Evolutionary conservation across 1,140 invertebrate genomes (phyloP).

Genomic region (Cephus cinctus): DNA sequence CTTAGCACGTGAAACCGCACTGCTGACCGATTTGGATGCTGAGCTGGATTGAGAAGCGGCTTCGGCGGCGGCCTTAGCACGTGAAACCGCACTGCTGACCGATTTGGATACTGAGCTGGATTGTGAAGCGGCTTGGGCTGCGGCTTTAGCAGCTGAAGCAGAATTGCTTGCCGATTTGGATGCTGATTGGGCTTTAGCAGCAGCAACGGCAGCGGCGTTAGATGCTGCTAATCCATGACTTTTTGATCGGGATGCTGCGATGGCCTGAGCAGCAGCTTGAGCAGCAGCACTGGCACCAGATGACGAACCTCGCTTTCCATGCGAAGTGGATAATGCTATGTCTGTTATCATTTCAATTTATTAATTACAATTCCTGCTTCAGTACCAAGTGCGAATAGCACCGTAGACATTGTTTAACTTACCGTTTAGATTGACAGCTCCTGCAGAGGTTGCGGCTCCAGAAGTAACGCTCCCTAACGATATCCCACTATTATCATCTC

Average conservation of each 20-base stretch:
- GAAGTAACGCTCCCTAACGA: no score
- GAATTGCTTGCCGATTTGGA: background rate
- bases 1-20: background rate
- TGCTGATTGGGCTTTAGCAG: background rate
- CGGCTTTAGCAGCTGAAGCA: background rate
- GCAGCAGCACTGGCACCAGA: background rate
- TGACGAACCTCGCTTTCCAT: background rate
- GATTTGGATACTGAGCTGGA: no score
- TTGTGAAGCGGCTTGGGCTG: no score
- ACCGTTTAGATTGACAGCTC: no score
- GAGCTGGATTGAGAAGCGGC: no score
- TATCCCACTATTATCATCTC: no score
- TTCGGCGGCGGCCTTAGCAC: background rate
- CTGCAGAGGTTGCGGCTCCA: background rate
- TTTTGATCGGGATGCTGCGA: background rate
- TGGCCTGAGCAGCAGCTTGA: background rate
- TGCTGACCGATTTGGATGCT: no score
- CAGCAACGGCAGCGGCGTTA: background rate
- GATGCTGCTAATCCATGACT: background rate
- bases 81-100: background rate
- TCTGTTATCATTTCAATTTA: no score
- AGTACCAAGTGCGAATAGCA: no score
- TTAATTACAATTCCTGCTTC: no score
- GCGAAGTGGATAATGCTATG: background rate
- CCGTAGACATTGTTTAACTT: no score